Base-by-base conservation (phyloP, 2,888 invertebrate species). In the Hirtodrosophila alboralis region DNA sequence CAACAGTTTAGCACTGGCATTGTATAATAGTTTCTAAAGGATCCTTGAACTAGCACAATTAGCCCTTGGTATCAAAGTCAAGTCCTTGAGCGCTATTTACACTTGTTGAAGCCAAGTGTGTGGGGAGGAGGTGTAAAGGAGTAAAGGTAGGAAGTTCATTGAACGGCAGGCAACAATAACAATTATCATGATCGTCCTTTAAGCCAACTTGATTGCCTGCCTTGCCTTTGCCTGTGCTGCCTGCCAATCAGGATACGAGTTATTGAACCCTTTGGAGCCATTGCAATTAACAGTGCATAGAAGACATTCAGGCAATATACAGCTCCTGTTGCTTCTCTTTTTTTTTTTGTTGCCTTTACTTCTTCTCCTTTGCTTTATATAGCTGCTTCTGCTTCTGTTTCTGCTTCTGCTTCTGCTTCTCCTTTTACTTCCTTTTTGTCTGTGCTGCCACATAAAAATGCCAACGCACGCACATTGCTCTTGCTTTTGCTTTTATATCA, bases 211-310 rank as follows among this genome's bases (percentile, higher is more conserved):
- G 12, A 0, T 47, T 44, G 43, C 16, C 49, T 44, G 23, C 9
- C 47, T 40, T n/a, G n/a, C n/a, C 33, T 31, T 33, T 21, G 45
- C 30, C 51, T 31, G 33, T n/a, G n/a, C n/a, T n/a, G 56, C 57
- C 41, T 83, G 83, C 75, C 79, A 79, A 79, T 85, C 85, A 79
- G 75, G 65, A 71, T 69, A 61, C 61, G 66, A 78, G 79, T 57
- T 72, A 78, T 85, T 81, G 75, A 62, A 75, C 85, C 79, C 73
- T 58, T 58, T 53, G 44, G 48, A 30, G 57, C 52, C 62, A 57
- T 65, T 64, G 63, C 79, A 66, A 70, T 76, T 76, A 81, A 64
- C 54, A 64, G 59, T 38, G 33, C 64, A n/a, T n/a, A n/a, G n/a
- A n/a, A 64, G 75, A 53, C 75, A 62, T 40, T 49, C 51, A 41